phyloP scores from a whole-genome alignment of 2,888 invertebrate species.

The Argyresthia albistria region DNA sequence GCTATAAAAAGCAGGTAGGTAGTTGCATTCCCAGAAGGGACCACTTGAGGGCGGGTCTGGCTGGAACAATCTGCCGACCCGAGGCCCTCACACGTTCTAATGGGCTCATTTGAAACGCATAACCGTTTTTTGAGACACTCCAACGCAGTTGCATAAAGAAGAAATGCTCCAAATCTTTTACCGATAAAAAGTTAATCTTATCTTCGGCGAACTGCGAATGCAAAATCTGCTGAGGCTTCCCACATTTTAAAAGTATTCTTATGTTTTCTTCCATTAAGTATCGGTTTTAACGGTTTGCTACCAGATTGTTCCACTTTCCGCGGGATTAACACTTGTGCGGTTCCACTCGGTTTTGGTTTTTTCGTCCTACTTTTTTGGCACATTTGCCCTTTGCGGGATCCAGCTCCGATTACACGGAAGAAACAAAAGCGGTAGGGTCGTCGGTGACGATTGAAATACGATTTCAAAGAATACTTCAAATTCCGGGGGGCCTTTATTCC shows the following conservation, averaged over 20 bases:
- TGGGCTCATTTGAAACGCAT: slow-evolving; percentile 27
- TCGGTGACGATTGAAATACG: slow-evolving; percentile 37
- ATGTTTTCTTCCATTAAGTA: neutral
- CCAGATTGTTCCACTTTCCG: slow-evolving; percentile 19
- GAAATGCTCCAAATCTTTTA: neutral
- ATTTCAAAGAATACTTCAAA: slow-evolving; percentile 19
- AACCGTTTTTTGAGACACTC: slow-evolving; percentile 6
- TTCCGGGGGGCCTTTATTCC: slow-evolving; percentile 26
- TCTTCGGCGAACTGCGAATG: neutral
- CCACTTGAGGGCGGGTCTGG: slow-evolving; percentile 27
- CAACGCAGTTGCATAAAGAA: neutral
- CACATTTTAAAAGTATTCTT: neutral
- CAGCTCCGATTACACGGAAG: slow-evolving; percentile 19
- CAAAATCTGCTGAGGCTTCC: neutral
- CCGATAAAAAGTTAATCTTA: neutral
- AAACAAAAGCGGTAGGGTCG: slow-evolving; percentile 29
- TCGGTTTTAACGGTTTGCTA: neutral
- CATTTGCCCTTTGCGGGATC: slow-evolving; percentile 7
- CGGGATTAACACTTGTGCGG: slow-evolving; percentile 23
- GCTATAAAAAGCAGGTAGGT: slow-evolving; percentile 63
- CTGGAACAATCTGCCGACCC: slow-evolving; percentile 13
- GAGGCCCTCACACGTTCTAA: slow-evolving; percentile 23
- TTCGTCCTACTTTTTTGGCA: slow-evolving; percentile 19
- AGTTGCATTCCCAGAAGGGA: slow-evolving; percentile 56
- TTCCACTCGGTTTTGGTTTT: slow-evolving; percentile 24